Base-by-base conservation (phyloP, 2,797 vertebrate genomes). In the Sebastes alutus region DNA sequence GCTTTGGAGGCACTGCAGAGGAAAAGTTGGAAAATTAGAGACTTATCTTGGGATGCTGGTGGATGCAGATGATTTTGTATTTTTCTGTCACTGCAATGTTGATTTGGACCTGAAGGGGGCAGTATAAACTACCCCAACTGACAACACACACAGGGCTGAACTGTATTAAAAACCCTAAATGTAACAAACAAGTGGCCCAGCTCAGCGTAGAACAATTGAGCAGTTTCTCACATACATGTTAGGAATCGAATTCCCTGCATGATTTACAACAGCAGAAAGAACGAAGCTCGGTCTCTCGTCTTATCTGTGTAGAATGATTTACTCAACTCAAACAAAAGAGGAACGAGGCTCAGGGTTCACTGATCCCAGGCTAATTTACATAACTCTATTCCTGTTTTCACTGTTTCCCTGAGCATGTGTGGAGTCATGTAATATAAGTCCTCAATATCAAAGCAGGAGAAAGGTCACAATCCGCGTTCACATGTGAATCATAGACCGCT, bases 1-100 rank as follows among this genome's bases (percentile, higher is more conserved):
- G 96, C 78, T 96, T 96, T 23, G 94, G 93, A 86, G 95, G 96
- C 93, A 96, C 96, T 96, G 78, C 7, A 64, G 75, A 68, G 9
- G 25, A n/a, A 55, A 25, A 6, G 14, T 25, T 35, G 8, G 23
- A 30, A 14, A 8, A 23, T 29, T 13, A 54, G 54, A 7, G 35
- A 61, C 12, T 4, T 10, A 22, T 29, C 13, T 38, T 61, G 9
- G 46, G 52, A 66, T 27, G 1, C 46, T 42, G 46, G 7, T 54
- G 2, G 4, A 61, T 65, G 16, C 7, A 32, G 0, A 35, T 49
- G 27, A 2, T 30, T 58, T 58, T 22, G 12, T 11, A 12, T 64
- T 56, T 59, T 46, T 30, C n/a, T 49, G 23, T 52, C 20, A 1
- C 23, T 87, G 86, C 75, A 84, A 22, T 80, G 46, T 33, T 3